Evolutionary conservation across 2,888 invertebrate genomes (phyloP).

Genomic region (Eupeodes luniger): DNA sequence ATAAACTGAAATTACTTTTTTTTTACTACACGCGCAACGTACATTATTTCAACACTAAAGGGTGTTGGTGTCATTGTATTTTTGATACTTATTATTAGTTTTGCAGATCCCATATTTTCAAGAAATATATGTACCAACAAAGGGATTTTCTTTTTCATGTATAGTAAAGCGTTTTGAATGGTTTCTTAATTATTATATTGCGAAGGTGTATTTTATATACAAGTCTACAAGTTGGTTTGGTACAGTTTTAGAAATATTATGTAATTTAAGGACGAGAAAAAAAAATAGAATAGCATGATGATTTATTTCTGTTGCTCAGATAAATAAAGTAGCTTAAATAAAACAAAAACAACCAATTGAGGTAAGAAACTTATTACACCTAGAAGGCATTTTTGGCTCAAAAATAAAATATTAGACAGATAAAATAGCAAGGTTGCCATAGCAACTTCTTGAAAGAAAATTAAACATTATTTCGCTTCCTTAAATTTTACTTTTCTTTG

Average conservation of each 20-base stretch:
- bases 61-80: conserved; percentile 5
- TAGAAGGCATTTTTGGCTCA: no score
- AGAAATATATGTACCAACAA: no score
- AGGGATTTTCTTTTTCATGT: not conserved
- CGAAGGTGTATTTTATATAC: not conserved
- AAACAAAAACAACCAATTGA: no score
- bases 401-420: no score
- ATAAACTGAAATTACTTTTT: conserved; percentile 27
- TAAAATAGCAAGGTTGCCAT: no score
- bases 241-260: not conserved
- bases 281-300: no score
- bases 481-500: no score
- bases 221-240: not conserved
- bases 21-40: not conserved
- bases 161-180: not conserved
- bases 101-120: not conserved
- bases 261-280: not conserved
- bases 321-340: no score
- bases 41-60: not conserved
- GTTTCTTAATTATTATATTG: not conserved
- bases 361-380: no score
- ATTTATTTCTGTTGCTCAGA: no score
- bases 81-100: conserved; percentile 4
- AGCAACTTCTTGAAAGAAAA: no score
- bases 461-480: no score